These are phyloP conservation scores for Speoplatyrhinus poulsoni DNA, from an alignment of 2,113 vertebrate species.

Conservation along the genomic window DNA sequence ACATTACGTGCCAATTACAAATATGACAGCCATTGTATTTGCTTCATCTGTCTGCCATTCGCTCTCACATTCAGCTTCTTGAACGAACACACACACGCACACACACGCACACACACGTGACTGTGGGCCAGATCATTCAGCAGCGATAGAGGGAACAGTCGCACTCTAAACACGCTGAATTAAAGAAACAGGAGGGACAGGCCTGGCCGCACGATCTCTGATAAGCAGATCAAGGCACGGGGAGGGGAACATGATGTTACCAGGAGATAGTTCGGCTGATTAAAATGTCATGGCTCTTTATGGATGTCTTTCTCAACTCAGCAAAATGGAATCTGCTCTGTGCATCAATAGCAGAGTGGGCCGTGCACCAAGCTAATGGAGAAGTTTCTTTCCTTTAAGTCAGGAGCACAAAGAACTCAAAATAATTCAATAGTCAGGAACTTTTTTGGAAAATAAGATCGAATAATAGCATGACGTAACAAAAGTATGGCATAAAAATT, in stretches of 20 bases:
- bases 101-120: neutral
- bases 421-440: neutral
- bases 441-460: constrained; percentile 3
- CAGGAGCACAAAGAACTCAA: constrained; percentile 24
- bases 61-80: constrained; percentile 4
- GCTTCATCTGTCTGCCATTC: neutral
- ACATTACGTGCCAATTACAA: neutral
- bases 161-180: constrained; percentile 69
- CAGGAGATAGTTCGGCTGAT: constrained; percentile 73
- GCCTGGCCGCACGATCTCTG: constrained; percentile 64
- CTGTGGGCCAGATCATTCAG: constrained; percentile 60
- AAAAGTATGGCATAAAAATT: constrained; percentile 7
- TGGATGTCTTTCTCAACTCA: constrained; percentile 75
- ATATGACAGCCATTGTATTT: neutral
- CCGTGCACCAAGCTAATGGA: constrained; percentile 59
- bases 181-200: constrained; percentile 65
- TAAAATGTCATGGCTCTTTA: constrained; percentile 77
- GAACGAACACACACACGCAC: constrained; percentile 18
- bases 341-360: constrained; percentile 68
- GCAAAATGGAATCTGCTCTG: constrained; percentile 70
- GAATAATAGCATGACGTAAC: neutral
- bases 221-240: constrained; percentile 74
- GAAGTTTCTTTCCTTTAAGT: constrained; percentile 61
- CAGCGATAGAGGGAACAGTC: constrained; percentile 68
- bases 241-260: constrained; percentile 73